Evolutionary conservation across 2,113 vertebrate genomes (phyloP), one percentile per base, ranked within the genome.

Genomic region (Centropristis striata): DNA sequence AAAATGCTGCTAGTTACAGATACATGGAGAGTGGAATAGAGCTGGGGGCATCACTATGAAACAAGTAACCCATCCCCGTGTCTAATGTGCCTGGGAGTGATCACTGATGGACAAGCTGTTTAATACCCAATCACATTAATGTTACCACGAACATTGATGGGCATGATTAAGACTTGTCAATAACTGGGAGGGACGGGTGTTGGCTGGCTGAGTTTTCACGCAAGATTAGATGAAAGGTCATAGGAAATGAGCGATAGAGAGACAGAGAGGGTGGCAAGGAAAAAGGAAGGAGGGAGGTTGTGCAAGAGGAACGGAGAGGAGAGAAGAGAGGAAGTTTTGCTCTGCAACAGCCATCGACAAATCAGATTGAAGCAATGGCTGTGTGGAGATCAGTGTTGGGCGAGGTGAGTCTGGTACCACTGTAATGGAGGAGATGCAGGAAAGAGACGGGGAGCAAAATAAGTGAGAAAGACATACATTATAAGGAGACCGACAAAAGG

Each of bases 221-320:
- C 84, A 78, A 61, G 55, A 93, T 92, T 93, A 91, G 75, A 87
- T 70, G 14, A 93, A 95, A 94, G 91, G 91, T 93, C 93, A 91
- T 37, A 27, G 58, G 50, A 74, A 83, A 73, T 57, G 55, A 80
- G 66, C 21, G 42, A 55, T 18, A 11, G 20, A 55, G n/a, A 50
- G 63, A 46, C 54, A 42, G 39, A 25, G 27, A 27, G 44, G 14
- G 15, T 50, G 50, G 6, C 8, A 27, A 12, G 11, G 21, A 44
- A 39, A 63, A 54, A 11, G 67, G 10, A 71, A 36, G 20, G 23
- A 58, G 21, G 20, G 20, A 53, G 46, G 47, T 41, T 55, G 27
- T 60, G 50, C 57, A 18, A 64, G 42, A 70, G 8, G 25, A 73
- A 53, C n/a, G 36, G 69, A 51, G 41, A 47, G 46, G 39, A 76